A percentile compares a stretch with the other conserved stretches of the same genome.
Evolutionary conservation across 2,888 invertebrate species (phyloP).

Genomic region (Lathronympha strigana): DNA sequence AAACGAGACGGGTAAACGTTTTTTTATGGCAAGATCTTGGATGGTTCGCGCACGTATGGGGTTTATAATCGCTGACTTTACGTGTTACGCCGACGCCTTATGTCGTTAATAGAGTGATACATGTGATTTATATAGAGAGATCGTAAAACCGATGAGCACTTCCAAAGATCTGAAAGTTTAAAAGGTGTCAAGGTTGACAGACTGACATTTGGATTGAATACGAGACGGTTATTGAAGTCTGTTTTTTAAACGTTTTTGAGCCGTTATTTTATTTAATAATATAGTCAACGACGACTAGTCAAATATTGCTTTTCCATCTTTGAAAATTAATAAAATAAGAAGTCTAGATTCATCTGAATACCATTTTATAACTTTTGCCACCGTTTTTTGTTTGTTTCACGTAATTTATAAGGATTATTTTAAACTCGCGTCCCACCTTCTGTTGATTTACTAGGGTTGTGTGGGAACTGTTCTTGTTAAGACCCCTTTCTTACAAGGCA

Average conservation of each 20-base stretch:
- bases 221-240: slow-evolving; percentile 7
- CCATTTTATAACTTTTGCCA: too few relatives aligned
- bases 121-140: slow-evolving; percentile 47
- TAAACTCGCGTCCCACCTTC: slow-evolving; percentile 7
- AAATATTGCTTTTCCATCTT: too few relatives aligned
- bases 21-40: slow-evolving; percentile 26
- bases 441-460: slow-evolving; percentile 20
- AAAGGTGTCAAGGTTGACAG: slow-evolving; percentile 35
- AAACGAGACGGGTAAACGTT: slow-evolving; percentile 17
- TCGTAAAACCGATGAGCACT: slow-evolving; percentile 16
- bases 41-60: slow-evolving; percentile 50
- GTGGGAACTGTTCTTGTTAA: slow-evolving; percentile 23
- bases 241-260: slow-evolving; percentile 19
- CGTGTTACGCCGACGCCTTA: slow-evolving; percentile 58
- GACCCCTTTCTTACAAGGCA: slow-evolving; percentile 27
- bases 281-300: too few relatives aligned
- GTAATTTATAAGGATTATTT: slow-evolving; percentile 4
- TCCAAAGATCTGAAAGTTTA: slow-evolving; percentile 36
- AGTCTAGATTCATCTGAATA: too few relatives aligned
- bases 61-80: slow-evolving; percentile 55
- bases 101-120: slow-evolving; percentile 58
- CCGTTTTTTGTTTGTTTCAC: too few relatives aligned
- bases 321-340: too few relatives aligned
- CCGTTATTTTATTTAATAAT: neutral
- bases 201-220: slow-evolving; percentile 35